phyloP scores from a whole-genome alignment of 1,140 invertebrate genomes.

The Thaumetopoea pityocampa region DNA sequence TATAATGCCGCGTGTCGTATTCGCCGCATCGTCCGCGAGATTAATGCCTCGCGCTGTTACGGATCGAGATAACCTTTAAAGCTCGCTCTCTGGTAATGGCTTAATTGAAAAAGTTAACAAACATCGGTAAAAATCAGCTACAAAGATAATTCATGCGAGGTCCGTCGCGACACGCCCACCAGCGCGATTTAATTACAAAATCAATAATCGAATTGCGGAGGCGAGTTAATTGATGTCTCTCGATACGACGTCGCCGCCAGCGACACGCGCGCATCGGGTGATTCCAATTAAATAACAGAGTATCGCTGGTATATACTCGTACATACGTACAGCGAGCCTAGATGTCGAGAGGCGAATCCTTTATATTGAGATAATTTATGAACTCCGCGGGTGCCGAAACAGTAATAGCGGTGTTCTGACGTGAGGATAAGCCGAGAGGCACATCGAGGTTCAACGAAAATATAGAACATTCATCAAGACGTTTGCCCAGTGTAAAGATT shows the following conservation, averaged over 20 bases:
- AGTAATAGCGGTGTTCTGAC: conserved; percentile 8
- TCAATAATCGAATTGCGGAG: conserved; percentile 61
- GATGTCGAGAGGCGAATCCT: not conserved
- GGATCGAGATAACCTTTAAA: conserved; percentile 15
- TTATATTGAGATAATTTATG: conserved; percentile 11
- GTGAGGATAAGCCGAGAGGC: not conserved
- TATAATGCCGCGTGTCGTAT: conserved; percentile 29
- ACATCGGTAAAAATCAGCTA: conserved; percentile 29
- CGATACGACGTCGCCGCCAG: conserved; percentile 38
- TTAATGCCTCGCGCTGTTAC: conserved; percentile 26
- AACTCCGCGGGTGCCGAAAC: too few species aligned
- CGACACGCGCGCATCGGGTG: conserved; percentile 36
- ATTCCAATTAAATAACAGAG: conserved; percentile 27
- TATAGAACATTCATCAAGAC: too few species aligned
- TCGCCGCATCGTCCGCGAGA: conserved; percentile 28
- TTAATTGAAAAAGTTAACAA: conserved; percentile 40
- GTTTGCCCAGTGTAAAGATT: too few species aligned
- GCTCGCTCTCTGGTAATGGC: conserved; percentile 15
- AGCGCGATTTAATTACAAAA: conserved; percentile 64
- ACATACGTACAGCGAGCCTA: too few species aligned
- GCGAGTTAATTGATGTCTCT: conserved; percentile 50
- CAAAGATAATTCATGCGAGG: conserved; percentile 32
- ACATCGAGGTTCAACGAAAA: too few species aligned
- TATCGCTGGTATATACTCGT: not conserved
- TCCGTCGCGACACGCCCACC: conserved; percentile 32